A percentile compares a stretch with the other conserved stretches of the same genome.
phyloP scores from a whole-genome alignment of 1,140 invertebrate genomes.

The Camponotus pennsylvanicus region DNA sequence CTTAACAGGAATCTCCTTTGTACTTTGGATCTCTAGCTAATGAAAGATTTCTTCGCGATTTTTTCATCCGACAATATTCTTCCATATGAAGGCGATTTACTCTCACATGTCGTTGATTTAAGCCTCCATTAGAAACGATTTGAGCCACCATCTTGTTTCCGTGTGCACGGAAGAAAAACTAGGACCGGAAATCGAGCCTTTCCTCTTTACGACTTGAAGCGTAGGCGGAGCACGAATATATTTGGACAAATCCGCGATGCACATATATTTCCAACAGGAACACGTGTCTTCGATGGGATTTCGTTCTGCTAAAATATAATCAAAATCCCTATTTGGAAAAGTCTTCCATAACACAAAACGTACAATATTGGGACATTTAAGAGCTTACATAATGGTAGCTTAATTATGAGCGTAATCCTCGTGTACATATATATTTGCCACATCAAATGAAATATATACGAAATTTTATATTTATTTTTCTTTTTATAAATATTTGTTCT shows the following conservation, averaged over 20 bases:
- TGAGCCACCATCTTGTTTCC: conserved; percentile 72
- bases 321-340: neutral
- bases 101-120: conserved; percentile 34
- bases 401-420: neutral
- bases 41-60: conserved; percentile 43
- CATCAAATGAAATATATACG: neutral
- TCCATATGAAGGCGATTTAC: neutral
- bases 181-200: neutral
- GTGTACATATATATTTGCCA: neutral
- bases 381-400: neutral
- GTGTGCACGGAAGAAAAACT: conserved; percentile 47
- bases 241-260: neutral
- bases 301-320: too few species aligned
- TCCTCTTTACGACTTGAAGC: neutral
- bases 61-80: neutral
- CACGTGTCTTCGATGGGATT: neutral
- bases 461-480: neutral
- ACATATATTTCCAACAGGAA: neutral
- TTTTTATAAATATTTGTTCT: too few species aligned
- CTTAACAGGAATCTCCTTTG: neutral
- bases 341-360: neutral
- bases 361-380: neutral
- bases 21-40: neutral
- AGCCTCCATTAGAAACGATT: conserved; percentile 64
- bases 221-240: too few species aligned